Conservation (phyloP, 53 echinoderm and acorn worm species). For the Mesocentrotus franciscanus region DNA sequence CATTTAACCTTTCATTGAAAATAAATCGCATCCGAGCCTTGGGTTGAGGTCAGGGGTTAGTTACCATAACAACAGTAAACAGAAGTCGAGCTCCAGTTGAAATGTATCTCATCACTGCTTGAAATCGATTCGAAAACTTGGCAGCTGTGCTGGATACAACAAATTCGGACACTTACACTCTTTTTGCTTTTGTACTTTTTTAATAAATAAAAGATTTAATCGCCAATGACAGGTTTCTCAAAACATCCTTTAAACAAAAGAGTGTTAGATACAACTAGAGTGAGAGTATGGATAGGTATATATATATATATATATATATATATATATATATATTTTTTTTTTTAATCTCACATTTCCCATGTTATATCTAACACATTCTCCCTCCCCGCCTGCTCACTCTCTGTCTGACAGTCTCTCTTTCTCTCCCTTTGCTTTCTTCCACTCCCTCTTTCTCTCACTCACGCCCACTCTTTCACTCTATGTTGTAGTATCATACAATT, state of each 20-base stretch:
- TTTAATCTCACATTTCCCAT: background rate
- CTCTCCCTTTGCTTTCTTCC: too few species aligned
- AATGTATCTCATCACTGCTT: conserved; percentile 23
- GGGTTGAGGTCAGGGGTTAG: conserved; percentile 9
- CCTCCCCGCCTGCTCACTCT: background rate
- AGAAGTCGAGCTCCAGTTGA: background rate
- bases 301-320: too few species aligned
- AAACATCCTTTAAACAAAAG: too few species aligned
- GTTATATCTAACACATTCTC: background rate
- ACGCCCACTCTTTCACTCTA: too few species aligned
- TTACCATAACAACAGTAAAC: conserved; percentile 6
- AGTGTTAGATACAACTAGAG: background rate
- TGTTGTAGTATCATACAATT: too few species aligned
- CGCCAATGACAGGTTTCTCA: too few species aligned
- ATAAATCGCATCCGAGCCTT: background rate
- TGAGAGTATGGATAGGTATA: background rate
- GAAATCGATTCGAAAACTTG: background rate
- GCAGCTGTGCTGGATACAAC: background rate
- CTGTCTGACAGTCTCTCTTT: background rate
- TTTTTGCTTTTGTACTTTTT: background rate
- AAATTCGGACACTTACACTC: background rate
- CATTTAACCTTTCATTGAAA: background rate
- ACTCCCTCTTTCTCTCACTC: too few species aligned
- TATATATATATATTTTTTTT: too few species aligned
- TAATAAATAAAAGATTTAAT: too few species aligned